Percentiles rank a stretch among this genome's conserved stretches.
phyloP scores from a whole-genome alignment of 2,888 invertebrate species.

The Leptinotarsa rubiginosa region DNA sequence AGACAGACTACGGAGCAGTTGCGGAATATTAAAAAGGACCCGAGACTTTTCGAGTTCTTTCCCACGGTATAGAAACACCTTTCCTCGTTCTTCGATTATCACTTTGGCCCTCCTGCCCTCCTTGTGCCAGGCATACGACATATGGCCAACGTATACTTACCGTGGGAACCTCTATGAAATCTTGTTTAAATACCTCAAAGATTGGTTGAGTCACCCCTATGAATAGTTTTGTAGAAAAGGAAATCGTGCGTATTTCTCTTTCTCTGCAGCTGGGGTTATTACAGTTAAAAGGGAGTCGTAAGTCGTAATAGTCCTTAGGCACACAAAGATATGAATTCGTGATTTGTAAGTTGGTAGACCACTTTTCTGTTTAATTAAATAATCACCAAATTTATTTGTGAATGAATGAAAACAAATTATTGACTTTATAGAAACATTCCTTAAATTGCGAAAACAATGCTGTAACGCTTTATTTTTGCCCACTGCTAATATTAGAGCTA shows the following conservation, averaged over 20 bases:
- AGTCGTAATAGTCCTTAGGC: conserved; percentile 45
- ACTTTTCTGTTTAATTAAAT: too few relatives aligned
- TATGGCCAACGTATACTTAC: conserved; percentile 58
- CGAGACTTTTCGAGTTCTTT: conserved; percentile 45
- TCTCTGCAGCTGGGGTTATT: conserved; percentile 37
- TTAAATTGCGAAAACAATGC: too few relatives aligned
- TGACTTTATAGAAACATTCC: too few relatives aligned
- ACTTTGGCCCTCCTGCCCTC: conserved; percentile 51
- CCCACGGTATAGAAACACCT: conserved; percentile 58
- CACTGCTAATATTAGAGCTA: too few relatives aligned
- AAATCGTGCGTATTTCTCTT: conserved; percentile 51
- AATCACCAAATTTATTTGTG: too few relatives aligned
- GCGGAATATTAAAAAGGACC: conserved; percentile 52
- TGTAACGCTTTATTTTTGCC: too few relatives aligned
- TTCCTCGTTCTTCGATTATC: conserved; percentile 55
- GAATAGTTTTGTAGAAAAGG: conserved; percentile 52
- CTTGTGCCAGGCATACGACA: conserved; percentile 59
- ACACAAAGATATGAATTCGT: too few relatives aligned
- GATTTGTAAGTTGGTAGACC: too few relatives aligned
- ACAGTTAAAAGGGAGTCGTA: conserved; percentile 44
- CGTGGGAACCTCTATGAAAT: conserved; percentile 57
- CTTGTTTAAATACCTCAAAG: conserved; percentile 56
- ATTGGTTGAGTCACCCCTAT: conserved; percentile 54
- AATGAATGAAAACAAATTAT: too few relatives aligned
- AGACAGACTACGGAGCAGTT: conserved; percentile 38